Evolutionary conservation across 2,888 invertebrate species (phyloP).

Genomic region (Euplexia lucipara): DNA sequence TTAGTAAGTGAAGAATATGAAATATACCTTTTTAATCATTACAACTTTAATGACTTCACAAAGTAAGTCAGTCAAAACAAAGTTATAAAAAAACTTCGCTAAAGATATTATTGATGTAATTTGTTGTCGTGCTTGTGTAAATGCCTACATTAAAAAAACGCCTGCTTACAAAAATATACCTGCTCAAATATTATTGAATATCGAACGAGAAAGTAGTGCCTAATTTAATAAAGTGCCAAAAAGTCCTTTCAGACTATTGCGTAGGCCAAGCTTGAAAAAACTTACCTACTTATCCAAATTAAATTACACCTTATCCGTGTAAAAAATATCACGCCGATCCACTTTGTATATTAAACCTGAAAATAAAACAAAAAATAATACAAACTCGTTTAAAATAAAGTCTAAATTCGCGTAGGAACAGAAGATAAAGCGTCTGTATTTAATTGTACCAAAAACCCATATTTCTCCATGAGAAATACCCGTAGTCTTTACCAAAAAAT

Average conservation of each 20-base stretch:
- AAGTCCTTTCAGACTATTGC: not conserved
- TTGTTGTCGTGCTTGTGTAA: no score
- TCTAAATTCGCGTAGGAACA: conserved; percentile 20
- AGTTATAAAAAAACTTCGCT: no score
- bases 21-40: no score
- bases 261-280: conserved; percentile 15
- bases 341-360: conserved; percentile 47
- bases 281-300: conserved; percentile 31
- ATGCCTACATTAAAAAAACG: no score
- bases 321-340: conserved; percentile 21
- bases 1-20: no score
- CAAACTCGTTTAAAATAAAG: conserved; percentile 27
- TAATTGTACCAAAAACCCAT: conserved; percentile 54
- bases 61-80: no score
- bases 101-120: no score
- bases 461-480: conserved; percentile 54
- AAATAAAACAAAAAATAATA: conserved; percentile 27
- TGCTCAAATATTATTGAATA: no score
- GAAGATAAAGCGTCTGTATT: conserved; percentile 51
- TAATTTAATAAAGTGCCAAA: conserved; percentile 36
- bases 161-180: no score
- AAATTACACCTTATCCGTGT: conserved; percentile 13
- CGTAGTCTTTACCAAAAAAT: conserved; percentile 63
- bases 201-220: no score
- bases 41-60: no score